Evolutionary conservation across 2,113 vertebrate genomes (phyloP), one percentile per base, ranked within the genome.

Genomic region (Clarias macrocephalus): DNA sequence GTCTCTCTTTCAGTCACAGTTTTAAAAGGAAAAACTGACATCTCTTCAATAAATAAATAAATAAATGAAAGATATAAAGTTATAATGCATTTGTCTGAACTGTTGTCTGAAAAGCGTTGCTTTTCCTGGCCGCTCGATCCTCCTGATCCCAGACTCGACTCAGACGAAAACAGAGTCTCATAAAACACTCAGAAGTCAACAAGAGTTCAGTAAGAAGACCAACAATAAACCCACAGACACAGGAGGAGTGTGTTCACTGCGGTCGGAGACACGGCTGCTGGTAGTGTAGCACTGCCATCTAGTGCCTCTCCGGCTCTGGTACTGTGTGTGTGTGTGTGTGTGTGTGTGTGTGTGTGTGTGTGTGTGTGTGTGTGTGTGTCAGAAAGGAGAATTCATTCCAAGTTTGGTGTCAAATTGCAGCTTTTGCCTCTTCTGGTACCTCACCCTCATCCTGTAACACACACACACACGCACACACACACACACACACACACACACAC

Each of bases 321-420:
- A 87, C 59, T 15, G 9, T 42, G n/a, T 42, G 4, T 73, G 19
- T 83, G 42, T 37, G 25, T 77, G 16, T 5, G 62, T 77, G 76
- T 73, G 48, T 77, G 82, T 65, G 30, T 79, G 76, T 79, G 52
- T 77, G 42, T 54, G 76, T 23, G 57, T 81, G 73, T 73, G 63
- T 80, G 56, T 16, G 62, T 33, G 63, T 56, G 21, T 76, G 28
- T 68, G 65, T 70, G 42, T 70, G 4, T 2, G 65, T 90, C 82
- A 91, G 33, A 89, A 91, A 23, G 85, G 84, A 1, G 85, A 91
- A 84, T 91, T 91, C 87, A 91, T 91, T 88, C 89, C 90, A 48
- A 90, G 85, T 70, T 91, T 91, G 63, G 91, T 91, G 81, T 89
- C 88, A 86, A 91, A 91, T 15, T 91, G 91, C 54, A 91, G 54